Conservation (phyloP, 2,888 invertebrate species). For the Pristionchus maxplancki region DNA sequence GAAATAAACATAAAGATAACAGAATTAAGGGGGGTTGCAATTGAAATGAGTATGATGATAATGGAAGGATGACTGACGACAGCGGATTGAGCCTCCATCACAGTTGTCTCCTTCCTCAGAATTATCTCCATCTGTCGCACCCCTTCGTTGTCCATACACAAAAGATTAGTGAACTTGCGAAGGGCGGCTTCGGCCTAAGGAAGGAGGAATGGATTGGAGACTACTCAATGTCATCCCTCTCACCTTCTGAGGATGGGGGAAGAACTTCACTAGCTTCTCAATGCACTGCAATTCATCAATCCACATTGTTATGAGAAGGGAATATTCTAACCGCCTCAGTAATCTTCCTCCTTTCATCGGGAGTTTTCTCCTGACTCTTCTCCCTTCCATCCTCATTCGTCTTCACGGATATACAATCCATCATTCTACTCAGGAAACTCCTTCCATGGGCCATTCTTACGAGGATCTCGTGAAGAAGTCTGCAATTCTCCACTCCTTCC, state of each 20-base stretch:
- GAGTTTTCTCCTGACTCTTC: background rate
- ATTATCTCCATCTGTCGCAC: slow-evolving; percentile 17
- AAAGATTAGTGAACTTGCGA: slow-evolving; percentile 17
- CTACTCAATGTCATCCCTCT: too few species aligned
- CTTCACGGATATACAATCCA: background rate
- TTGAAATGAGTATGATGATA: background rate
- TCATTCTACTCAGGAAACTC: background rate
- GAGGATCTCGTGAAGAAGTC: background rate
- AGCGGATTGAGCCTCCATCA: background rate
- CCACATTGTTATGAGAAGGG: background rate
- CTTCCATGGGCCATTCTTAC: background rate
- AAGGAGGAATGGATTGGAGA: background rate
- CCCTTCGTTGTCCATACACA: slow-evolving; percentile 7
- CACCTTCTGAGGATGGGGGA: slow-evolving; percentile 28
- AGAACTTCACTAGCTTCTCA: background rate
- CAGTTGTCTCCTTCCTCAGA: slow-evolving; percentile 1
- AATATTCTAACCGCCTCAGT: background rate
- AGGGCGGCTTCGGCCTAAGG: background rate
- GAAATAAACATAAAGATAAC: background rate
- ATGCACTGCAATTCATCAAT: background rate
- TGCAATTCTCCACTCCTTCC: background rate
- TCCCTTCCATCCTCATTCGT: background rate
- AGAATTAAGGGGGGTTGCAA: too few species aligned
- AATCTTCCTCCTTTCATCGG: background rate
- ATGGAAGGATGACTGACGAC: background rate